phyloP scores from a whole-genome alignment of 2,888 invertebrate species.

The Euzophera pinguis region DNA sequence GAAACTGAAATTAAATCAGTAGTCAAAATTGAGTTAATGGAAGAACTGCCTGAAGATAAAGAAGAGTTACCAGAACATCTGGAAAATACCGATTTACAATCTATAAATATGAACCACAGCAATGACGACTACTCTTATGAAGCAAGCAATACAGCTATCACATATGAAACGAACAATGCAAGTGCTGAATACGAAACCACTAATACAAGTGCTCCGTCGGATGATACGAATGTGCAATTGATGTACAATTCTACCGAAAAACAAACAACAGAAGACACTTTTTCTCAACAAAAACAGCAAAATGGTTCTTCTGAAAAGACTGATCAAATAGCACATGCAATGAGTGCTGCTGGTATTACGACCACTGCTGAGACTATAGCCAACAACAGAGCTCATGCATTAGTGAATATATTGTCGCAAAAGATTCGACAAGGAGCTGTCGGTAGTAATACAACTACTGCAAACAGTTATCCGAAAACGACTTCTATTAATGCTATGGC shows the following conservation, averaged over 20 bases:
- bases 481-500: conserved; percentile 63
- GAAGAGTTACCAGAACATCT: conserved; percentile 36
- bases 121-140: conserved; percentile 39
- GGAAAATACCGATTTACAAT: conserved; percentile 32
- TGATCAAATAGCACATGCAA: conserved; percentile 69
- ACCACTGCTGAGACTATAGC: conserved; percentile 39
- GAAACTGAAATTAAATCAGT: conserved; percentile 51
- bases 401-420: conserved; percentile 76
- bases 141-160: conserved; percentile 21
- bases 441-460: conserved; percentile 26
- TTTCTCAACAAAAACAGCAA: conserved; percentile 29
- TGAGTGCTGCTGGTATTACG: conserved; percentile 70
- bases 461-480: conserved; percentile 54
- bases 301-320: conserved; percentile 49
- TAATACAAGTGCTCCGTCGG: conserved; percentile 21
- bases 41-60: conserved; percentile 47
- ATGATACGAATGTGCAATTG: conserved; percentile 28
- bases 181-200: conserved; percentile 21
- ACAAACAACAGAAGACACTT: conserved; percentile 23
- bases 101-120: conserved; percentile 25
- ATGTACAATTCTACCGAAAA: conserved; percentile 30
- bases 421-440: conserved; percentile 59
- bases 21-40: conserved; percentile 49
- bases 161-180: conserved; percentile 16
- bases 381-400: conserved; percentile 49